Conservation (phyloP, 2,888 invertebrate species). For the Timandra comae region DNA sequence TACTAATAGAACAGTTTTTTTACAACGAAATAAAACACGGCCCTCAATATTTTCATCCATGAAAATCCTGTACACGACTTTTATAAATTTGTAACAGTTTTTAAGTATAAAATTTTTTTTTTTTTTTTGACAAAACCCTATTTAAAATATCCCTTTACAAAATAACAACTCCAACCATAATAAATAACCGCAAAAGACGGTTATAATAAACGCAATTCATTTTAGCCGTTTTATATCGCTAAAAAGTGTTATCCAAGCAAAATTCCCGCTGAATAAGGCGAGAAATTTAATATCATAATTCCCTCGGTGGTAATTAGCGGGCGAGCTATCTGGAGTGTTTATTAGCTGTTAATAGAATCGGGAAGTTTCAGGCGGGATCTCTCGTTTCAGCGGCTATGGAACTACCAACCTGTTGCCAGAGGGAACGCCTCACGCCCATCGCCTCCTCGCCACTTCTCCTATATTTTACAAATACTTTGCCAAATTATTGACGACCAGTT, state of each 20-base stretch:
- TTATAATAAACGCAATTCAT: conserved; percentile 23
- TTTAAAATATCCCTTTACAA: no score
- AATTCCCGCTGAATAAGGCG: conserved; percentile 34
- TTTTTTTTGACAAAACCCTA: no score
- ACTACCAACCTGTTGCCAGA: conserved; percentile 67
- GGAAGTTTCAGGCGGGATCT: conserved; percentile 44
- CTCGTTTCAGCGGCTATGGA: conserved; percentile 22
- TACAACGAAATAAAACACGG: no score
- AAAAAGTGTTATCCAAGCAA: conserved; percentile 36
- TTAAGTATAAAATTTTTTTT: no score
- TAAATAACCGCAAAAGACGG: conserved; percentile 8
- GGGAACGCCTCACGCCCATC: conserved; percentile 75
- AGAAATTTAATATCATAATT: conserved; percentile 53
- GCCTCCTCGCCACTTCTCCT: conserved; percentile 26
- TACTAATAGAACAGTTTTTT: no score
- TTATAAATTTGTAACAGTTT: no score
- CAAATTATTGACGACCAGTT: conserved; percentile 1
- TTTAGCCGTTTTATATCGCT: conserved; percentile 30
- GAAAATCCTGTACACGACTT: neutral
- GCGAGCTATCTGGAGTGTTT: conserved; percentile 53
- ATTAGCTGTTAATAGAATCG: conserved; percentile 63
- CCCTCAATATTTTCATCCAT: neutral
- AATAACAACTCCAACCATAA: conserved; percentile 6
- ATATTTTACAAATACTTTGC: conserved; percentile 13
- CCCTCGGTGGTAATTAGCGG: conserved; percentile 51